Percentiles rank a stretch among this genome's conserved stretches.
These are phyloP conservation scores for Aphelenchoides fujianensis DNA, from an alignment of 1,140 invertebrate genomes.

Conservation along the genomic window DNA sequence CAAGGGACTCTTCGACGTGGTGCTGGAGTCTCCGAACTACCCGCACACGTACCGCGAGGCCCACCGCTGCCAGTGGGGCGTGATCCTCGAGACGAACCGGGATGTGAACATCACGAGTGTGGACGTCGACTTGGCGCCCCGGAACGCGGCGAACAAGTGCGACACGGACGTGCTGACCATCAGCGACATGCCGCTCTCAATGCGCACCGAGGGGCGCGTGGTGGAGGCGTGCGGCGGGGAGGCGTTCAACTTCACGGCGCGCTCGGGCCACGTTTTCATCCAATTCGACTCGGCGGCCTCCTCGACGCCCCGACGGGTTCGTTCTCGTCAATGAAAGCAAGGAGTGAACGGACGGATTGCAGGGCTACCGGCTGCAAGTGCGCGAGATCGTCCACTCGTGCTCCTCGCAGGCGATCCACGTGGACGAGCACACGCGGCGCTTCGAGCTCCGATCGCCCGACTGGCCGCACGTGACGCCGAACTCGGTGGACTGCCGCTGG, in stretches of 20 bases:
- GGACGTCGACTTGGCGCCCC: conserved; percentile 49
- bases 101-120: conserved; percentile 36
- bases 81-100: conserved; percentile 53
- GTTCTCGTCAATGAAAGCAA: conserved; percentile 6
- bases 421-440: conserved; percentile 45
- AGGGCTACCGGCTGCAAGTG: conserved; percentile 54
- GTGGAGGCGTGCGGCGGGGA: conserved; percentile 39
- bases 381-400: conserved; percentile 51
- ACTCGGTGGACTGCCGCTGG: conserved; percentile 52
- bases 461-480: conserved; percentile 49
- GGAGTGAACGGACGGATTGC: neutral
- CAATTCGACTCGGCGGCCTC: conserved; percentile 19
- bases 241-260: conserved; percentile 38
- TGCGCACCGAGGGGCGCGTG: neutral
- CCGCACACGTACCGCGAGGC: conserved; percentile 33
- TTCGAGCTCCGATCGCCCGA: conserved; percentile 38
- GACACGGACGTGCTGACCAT: conserved; percentile 27
- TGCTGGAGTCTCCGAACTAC: conserved; percentile 45
- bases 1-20: conserved; percentile 34
- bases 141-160: conserved; percentile 26
- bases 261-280: conserved; percentile 45
- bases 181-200: neutral
- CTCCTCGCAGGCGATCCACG: conserved; percentile 26
- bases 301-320: conserved; percentile 5
- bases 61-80: conserved; percentile 42